Evolutionary conservation across 2,113 vertebrate species (phyloP).

Genomic region (Gambusia affinis): DNA sequence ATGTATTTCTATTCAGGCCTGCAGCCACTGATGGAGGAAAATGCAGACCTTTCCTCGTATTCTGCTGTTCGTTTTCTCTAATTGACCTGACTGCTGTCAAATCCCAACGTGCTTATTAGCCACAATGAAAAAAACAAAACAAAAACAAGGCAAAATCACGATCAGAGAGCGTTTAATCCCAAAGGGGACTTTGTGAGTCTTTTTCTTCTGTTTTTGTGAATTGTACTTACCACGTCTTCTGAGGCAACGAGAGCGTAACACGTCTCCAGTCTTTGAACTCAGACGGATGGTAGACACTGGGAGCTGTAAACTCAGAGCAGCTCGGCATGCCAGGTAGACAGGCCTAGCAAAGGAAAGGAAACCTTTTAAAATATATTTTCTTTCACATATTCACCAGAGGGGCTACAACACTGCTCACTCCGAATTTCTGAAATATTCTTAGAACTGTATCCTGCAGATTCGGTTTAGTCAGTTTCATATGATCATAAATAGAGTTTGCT

Average conservation of each 20-base stretch:
- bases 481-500: slow-evolving; percentile 19
- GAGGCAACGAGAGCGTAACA: slow-evolving; percentile 90
- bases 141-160: slow-evolving; percentile 9
- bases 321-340: slow-evolving; percentile 98
- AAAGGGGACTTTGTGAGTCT: slow-evolving; percentile 12
- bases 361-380: slow-evolving; percentile 5
- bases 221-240: slow-evolving; percentile 92
- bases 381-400: neutral
- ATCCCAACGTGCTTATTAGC: slow-evolving; percentile 12
- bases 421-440: slow-evolving; percentile 10
- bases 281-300: slow-evolving; percentile 95
- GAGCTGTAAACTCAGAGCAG: slow-evolving; percentile 95
- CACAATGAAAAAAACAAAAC: neutral
- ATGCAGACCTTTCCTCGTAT: neutral
- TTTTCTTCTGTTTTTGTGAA: slow-evolving; percentile 5
- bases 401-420: neutral
- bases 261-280: slow-evolving; percentile 95
- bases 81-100: slow-evolving; percentile 12
- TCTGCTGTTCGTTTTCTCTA: slow-evolving; percentile 2
- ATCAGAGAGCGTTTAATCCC: slow-evolving; percentile 7
- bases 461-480: slow-evolving; percentile 8
- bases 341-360: slow-evolving; percentile 81
- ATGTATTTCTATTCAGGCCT: neutral
- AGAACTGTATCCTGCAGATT: slow-evolving; percentile 11
- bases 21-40: neutral